These are phyloP conservation scores for Argynnis bischoffii DNA, from an alignment of 2,888 invertebrate genomes.

Conservation along the genomic window DNA sequence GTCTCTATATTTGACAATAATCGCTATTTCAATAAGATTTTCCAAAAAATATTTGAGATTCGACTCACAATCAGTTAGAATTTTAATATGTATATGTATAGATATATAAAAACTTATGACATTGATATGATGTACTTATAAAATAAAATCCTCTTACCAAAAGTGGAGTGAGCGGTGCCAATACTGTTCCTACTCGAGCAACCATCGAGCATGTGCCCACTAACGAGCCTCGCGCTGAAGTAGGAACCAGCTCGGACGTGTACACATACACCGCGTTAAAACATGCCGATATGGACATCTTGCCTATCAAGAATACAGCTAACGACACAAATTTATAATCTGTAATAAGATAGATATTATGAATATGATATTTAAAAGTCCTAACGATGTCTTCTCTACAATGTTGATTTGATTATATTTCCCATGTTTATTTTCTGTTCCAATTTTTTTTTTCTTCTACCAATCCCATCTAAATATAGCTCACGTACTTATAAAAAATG, in stretches of 20 bases:
- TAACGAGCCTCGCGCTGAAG: slow-evolving; percentile 82
- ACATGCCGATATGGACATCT: slow-evolving; percentile 69
- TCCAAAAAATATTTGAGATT: too few relatives aligned
- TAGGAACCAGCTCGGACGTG: slow-evolving; percentile 86
- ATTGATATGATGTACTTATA: neutral
- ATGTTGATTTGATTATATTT: neutral
- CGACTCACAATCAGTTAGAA: too few relatives aligned
- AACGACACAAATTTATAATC: slow-evolving; percentile 58
- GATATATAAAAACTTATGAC: too few relatives aligned
- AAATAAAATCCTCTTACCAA: slow-evolving; percentile 63
- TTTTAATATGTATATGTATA: too few relatives aligned
- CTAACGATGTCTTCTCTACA: neutral
- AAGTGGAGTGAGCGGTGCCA: slow-evolving; percentile 86
- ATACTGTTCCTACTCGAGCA: slow-evolving; percentile 84
- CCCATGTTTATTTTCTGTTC: too few relatives aligned
- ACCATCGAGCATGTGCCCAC: slow-evolving; percentile 85
- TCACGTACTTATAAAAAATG: neutral
- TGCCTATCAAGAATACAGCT: slow-evolving; percentile 72
- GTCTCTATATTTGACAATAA: too few relatives aligned
- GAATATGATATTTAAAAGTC: neutral
- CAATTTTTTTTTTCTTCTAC: neutral
- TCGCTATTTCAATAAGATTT: too few relatives aligned
- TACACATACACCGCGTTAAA: slow-evolving; percentile 76
- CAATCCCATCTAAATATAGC: too few relatives aligned
- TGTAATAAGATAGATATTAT: slow-evolving; percentile 20